Evolutionary conservation across 2,888 invertebrate species (phyloP).

Genomic region (Danaus chrysippus): DNA sequence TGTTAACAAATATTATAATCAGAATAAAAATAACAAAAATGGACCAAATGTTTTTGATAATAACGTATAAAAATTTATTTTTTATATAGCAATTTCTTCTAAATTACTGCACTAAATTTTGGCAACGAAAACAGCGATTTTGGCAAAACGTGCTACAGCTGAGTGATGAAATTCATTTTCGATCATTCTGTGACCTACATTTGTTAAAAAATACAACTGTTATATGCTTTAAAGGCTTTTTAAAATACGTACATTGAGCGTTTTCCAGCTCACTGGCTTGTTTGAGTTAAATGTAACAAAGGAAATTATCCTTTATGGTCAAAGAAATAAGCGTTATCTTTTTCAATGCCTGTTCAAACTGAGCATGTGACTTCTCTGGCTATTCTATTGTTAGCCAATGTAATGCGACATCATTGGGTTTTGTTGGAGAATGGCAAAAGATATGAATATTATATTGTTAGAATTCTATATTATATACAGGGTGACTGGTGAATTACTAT

Average conservation of each 20-base stretch:
- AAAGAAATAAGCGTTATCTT: slow-evolving; percentile 1
- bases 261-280: slow-evolving; percentile 23
- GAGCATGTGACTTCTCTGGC: slow-evolving; percentile 9
- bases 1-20: not conserved
- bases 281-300: slow-evolving; percentile 16
- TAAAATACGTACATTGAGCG: slow-evolving; percentile 20
- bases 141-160: slow-evolving; percentile 11
- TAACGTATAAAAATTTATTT: too few relatives aligned
- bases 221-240: slow-evolving; percentile 20
- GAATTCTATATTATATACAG: too few relatives aligned
- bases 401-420: not conserved
- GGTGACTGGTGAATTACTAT: too few relatives aligned
- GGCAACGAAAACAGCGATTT: slow-evolving; percentile 3
- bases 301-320: slow-evolving; percentile 13
- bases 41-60: too few relatives aligned
- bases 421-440: not conserved
- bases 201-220: slow-evolving; percentile 18
- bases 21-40: too few relatives aligned
- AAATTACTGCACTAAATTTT: slow-evolving; percentile 3
- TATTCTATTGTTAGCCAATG: slow-evolving; percentile 17
- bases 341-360: slow-evolving; percentile 2
- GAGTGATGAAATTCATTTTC: slow-evolving; percentile 25
- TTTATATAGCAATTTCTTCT: not conserved
- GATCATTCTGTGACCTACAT: slow-evolving; percentile 28
- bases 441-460: too few relatives aligned